Base-by-base conservation (phyloP, 1,140 invertebrate species). In the Drosophila subobscura region DNA sequence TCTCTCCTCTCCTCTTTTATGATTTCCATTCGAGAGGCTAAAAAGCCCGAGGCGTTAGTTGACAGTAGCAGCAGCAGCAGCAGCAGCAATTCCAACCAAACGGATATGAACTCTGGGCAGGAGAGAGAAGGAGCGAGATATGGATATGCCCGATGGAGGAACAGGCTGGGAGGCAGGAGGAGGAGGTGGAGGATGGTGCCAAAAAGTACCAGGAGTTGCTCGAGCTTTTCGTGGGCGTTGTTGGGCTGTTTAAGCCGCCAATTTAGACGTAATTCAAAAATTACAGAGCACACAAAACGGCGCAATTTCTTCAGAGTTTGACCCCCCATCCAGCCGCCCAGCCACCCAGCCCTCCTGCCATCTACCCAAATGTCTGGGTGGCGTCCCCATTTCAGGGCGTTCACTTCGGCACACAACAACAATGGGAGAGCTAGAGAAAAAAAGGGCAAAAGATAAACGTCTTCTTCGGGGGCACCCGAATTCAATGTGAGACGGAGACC, bases 251-350 rank as follows among this genome's bases (percentile, higher is more conserved):
- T 68, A 63, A 66, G 77, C 67, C 64, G 70, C 73, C 74, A 70
- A 78, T 81, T 88, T 72, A 72, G 44, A 56, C 75, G 83, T 86
- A 86, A 86, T 86, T 86, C 83, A 81, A 81, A 86, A 86, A 86
- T 86, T 86, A 86, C 83, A 86, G 84, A 57, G 83, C 74, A 77
- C 71, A 50, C 33, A 53, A 58, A 65, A 63, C 53, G 16, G 58
- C 53, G 77, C 77, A 79, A 81, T 81, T 80, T 72, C 66, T 45
- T 47, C 41, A 45, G 57, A 57, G 45, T 29, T 20, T 20, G 16
- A 20, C 14, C 46, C 29, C 58, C 47, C 27, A 20, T 20, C 16
- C 16, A 20, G 16, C 27, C 59, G 40, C 55, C 22, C 52, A 41
- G 44, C 40, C 42, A 63, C 51, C 51, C 41, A 45, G 22, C 16